Evolutionary conservation across 2,113 vertebrate genomes (phyloP), one percentile per base, ranked within the genome.

Genomic region (Peromyscus polionotus): DNA sequence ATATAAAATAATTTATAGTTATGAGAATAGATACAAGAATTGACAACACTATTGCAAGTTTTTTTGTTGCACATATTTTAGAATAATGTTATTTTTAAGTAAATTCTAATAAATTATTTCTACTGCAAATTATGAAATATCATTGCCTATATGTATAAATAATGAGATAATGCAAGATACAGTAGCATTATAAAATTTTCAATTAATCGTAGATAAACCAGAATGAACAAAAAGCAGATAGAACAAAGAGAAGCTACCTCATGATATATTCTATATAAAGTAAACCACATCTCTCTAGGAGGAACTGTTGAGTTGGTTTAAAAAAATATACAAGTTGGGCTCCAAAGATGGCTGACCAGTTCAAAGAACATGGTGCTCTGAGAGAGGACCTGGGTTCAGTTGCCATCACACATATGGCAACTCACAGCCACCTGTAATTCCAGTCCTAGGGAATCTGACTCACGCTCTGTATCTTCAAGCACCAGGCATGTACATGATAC

Each of bases 161-260:
- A 79, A 76, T 75, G 36, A 63, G 9, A 54, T 16, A 65, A 33
- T 54, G 42, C 3, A 51, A 42, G 11, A 59, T 14, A 26, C 22
- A 54, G 61, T 68, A 20, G 33, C n/a, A 20, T 8, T 68, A 77
- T 48, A 28, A 76, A 63, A 36, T 86, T 20, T 20, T 61, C 16
- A 80, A 7, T 28, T 72, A 63, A 84, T 63, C 14, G 2, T 76
- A 77, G 22, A 88, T 2, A 22, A 86, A 70, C 22, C 63, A 68
- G 14, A 1, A 61, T 26, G 28, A 26, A 57, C 14, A 59, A 68
- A 57, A 17, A 54, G 0, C 2, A 61, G 24, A 91, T 2, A 12
- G 0, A 36, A 54, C 0, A 65, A 7, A 59, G 9, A 57, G 0
- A 8, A 14, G 39, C 14, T 6, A 61, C 22, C 8, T 39, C n/a